Conservation (phyloP, 2,113 vertebrate species). For the Aramus guarauna region DNA sequence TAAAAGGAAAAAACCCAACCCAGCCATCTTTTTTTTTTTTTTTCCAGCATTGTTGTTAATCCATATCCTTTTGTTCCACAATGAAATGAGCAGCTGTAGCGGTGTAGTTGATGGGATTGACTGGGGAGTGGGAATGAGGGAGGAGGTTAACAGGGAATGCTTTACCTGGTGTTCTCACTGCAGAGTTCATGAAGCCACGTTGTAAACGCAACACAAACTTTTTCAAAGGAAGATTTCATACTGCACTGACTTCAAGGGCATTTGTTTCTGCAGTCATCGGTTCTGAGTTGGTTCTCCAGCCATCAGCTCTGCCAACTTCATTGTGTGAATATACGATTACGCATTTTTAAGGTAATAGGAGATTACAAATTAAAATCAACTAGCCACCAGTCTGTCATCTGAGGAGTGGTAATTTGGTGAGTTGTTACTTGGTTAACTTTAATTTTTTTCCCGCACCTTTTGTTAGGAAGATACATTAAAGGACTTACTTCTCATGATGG, state of each 20-base stretch:
- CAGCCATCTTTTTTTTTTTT: background rate
- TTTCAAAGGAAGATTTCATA: background rate
- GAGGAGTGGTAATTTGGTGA: background rate
- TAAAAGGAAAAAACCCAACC: background rate
- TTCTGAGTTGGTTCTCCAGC: background rate
- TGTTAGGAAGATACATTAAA: background rate
- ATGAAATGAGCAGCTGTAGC: background rate
- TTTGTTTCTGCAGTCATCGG: background rate
- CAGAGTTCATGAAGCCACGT: background rate
- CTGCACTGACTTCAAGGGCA: background rate
- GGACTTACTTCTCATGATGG: background rate
- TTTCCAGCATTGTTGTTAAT: background rate
- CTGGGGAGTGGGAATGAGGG: background rate
- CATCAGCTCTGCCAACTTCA: background rate
- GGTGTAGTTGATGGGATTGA: background rate
- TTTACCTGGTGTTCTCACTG: background rate
- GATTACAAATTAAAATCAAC: background rate
- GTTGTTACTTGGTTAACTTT: background rate
- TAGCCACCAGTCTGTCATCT: background rate
- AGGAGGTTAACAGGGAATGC: background rate
- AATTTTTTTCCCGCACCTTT: background rate
- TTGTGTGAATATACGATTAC: background rate
- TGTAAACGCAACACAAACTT: background rate
- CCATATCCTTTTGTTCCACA: background rate
- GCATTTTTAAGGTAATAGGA: background rate